phyloP scores from a whole-genome alignment of 2,113 vertebrate species.

The Thinocorus orbignyianus region DNA sequence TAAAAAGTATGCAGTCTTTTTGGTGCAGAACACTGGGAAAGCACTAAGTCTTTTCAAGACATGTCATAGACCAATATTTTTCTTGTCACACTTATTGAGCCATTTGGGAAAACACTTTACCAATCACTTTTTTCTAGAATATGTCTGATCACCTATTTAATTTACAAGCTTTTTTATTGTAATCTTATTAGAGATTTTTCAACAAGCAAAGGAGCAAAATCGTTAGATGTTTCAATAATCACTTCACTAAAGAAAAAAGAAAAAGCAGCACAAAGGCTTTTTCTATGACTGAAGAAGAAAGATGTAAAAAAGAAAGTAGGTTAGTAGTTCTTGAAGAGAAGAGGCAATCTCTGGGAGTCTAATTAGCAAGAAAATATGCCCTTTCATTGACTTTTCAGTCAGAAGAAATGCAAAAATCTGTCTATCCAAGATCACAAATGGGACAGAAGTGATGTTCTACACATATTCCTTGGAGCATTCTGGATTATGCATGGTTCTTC shows the following conservation, averaged over 20 bases:
- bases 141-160: constrained; percentile 30
- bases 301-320: not conserved
- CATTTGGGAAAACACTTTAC: not conserved
- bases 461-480: constrained; percentile 33
- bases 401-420: constrained; percentile 37
- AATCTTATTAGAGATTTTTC: constrained; percentile 25
- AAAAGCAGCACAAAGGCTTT: constrained; percentile 19
- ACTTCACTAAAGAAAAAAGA: not conserved
- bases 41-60: not conserved
- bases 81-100: not conserved
- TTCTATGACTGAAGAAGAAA: constrained; percentile 41
- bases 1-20: not conserved
- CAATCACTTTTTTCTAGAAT: not conserved
- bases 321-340: constrained; percentile 11
- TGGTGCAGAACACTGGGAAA: not conserved
- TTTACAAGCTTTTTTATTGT: constrained; percentile 33
- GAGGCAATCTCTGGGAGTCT: constrained; percentile 54
- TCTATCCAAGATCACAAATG: constrained; percentile 47
- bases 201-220: constrained; percentile 29
- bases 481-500: constrained; percentile 8
- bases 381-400: constrained; percentile 56
- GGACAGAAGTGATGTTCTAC: constrained; percentile 4
- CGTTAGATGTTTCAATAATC: constrained; percentile 48
- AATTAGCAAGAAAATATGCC: constrained; percentile 65
- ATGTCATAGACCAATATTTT: not conserved